Evolutionary conservation across 2,797 vertebrate genomes (phyloP).

Genomic region (Cygnus olor): DNA sequence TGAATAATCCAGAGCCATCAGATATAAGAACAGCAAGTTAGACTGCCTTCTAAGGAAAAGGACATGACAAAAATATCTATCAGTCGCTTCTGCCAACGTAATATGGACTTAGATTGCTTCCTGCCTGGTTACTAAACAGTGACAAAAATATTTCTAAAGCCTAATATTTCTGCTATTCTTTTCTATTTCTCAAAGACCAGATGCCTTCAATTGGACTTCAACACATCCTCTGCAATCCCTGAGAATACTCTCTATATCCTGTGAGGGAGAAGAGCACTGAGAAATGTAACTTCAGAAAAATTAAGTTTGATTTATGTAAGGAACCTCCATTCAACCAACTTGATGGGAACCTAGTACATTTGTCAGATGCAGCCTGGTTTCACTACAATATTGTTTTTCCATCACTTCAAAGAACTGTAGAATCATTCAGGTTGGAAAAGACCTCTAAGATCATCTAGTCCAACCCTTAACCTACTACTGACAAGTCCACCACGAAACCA

Average conservation of each 20-base stretch:
- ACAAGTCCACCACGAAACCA: too few species aligned
- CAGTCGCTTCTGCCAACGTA: background rate
- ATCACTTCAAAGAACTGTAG: background rate
- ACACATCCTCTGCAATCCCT: background rate
- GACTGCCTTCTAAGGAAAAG: background rate
- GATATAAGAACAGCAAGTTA: background rate
- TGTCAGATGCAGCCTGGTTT: background rate
- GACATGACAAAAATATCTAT: background rate
- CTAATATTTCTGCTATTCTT: background rate
- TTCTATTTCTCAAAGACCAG: background rate
- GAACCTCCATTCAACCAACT: background rate
- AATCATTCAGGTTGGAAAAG: too few species aligned
- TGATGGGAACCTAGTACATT: background rate
- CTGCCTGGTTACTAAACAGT: background rate
- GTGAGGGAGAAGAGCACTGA: background rate
- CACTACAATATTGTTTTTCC: background rate
- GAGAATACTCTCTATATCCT: background rate
- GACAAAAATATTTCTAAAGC: background rate
- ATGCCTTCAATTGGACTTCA: background rate
- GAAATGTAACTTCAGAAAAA: background rate
- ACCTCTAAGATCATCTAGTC: too few species aligned
- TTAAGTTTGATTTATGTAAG: background rate
- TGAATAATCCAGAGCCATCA: background rate
- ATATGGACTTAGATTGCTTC: background rate
- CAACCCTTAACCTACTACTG: too few species aligned